Conservation (phyloP, 2,888 invertebrate genomes). For the Crocallis elinguaria region DNA sequence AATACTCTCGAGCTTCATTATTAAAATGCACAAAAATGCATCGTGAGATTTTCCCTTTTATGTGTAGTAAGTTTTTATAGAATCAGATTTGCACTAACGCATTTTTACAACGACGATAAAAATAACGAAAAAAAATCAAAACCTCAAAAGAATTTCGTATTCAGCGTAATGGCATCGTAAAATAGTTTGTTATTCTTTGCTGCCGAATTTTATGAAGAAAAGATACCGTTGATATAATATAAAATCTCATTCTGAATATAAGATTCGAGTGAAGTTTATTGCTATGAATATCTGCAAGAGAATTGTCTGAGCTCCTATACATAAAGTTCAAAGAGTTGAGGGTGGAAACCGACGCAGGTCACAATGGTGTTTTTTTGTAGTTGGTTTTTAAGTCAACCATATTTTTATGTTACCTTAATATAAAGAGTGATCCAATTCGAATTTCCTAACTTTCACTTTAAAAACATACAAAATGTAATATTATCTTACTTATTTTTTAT, state of each 20-base stretch:
- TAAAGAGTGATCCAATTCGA: too few species aligned
- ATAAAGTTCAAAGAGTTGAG: constrained; percentile 1
- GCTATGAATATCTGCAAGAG: constrained; percentile 9
- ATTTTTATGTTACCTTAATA: too few species aligned
- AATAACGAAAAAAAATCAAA: constrained; percentile 11
- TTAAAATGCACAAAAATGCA: not conserved
- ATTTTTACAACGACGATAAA: not conserved
- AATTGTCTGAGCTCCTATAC: constrained; percentile 10
- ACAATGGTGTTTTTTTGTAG: not conserved
- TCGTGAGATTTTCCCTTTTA: not conserved
- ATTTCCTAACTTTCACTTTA: too few species aligned
- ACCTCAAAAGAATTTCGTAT: constrained; percentile 6
- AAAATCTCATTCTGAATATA: constrained; percentile 30
- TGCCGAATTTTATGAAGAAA: constrained; percentile 28
- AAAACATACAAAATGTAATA: too few species aligned
- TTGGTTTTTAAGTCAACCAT: too few species aligned
- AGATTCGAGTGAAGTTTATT: constrained; percentile 28
- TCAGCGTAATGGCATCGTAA: constrained; percentile 28
- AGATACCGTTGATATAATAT: constrained; percentile 30
- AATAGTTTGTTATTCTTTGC: constrained; percentile 36
- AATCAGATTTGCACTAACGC: not conserved
- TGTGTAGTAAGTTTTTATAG: not conserved
- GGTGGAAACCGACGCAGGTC: not conserved
- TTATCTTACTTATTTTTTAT: too few species aligned
- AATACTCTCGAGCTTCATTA: not conserved